Conservation (phyloP, 2,888 invertebrate species). For the Sympetrum striolatum region DNA sequence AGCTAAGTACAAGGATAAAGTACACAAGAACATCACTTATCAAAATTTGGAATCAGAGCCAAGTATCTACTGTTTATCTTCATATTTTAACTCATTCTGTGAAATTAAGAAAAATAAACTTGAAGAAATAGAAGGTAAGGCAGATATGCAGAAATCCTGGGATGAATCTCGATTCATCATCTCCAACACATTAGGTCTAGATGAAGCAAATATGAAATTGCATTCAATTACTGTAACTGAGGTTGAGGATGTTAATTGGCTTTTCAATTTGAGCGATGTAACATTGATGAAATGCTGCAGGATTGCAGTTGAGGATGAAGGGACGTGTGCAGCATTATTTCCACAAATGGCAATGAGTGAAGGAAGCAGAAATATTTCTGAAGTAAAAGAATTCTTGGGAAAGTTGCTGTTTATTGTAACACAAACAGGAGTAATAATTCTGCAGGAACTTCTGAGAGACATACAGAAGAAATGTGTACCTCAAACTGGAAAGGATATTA, state of each 20-base stretch:
- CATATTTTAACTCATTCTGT: background rate
- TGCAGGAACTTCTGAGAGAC: background rate
- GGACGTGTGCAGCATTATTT: background rate
- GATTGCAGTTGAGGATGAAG: background rate
- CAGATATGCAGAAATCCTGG: background rate
- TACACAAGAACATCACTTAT: background rate
- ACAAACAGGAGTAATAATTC: background rate
- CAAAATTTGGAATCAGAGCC: background rate
- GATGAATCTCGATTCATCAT: background rate
- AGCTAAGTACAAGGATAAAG: background rate
- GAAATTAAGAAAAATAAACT: background rate
- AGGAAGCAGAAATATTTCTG: background rate
- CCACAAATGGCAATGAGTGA: background rate
- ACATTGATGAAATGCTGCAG: background rate
- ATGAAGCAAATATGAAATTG: background rate
- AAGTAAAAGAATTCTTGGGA: background rate
- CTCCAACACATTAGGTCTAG: background rate
- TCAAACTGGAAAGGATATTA: background rate
- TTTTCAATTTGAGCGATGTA: background rate
- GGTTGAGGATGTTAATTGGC: background rate
- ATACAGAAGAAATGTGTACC: background rate
- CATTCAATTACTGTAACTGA: background rate
- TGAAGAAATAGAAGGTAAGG: background rate
- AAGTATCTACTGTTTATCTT: background rate
- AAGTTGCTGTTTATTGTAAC: background rate